These are phyloP conservation scores for Gallinago paraguaiae DNA, from an alignment of 2,113 vertebrate species.

Conservation along the genomic window DNA sequence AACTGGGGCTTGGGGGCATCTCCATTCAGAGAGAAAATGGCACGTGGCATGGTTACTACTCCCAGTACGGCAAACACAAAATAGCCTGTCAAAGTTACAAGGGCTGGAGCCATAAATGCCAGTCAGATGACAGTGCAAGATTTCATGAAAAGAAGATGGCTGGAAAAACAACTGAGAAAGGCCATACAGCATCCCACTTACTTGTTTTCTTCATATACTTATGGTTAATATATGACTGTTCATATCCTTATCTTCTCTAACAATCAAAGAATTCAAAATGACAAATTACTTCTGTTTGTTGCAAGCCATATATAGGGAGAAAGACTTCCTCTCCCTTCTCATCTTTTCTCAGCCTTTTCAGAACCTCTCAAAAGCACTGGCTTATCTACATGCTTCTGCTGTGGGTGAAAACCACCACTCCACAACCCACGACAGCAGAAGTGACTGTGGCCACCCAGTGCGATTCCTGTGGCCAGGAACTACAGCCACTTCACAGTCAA, in stretches of 20 bases:
- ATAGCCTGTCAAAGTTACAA: conserved; percentile 18
- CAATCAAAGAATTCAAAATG: neutral
- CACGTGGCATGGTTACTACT: neutral
- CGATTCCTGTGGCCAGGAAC: neutral
- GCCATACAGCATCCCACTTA: neutral
- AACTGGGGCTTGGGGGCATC: neutral
- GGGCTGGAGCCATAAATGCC: conserved; percentile 8
- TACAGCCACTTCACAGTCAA: neutral
- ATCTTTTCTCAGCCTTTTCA: neutral
- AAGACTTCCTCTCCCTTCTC: neutral
- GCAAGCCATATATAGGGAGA: neutral
- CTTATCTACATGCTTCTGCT: neutral
- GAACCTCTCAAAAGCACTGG: neutral
- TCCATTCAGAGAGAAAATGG: neutral
- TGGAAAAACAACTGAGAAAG: neutral
- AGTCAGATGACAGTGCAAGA: neutral
- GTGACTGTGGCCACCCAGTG: fast-evolving
- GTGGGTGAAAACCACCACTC: neutral
- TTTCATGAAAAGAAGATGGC: neutral
- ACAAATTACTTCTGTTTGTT: neutral
- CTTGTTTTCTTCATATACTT: neutral
- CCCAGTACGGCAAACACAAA: neutral
- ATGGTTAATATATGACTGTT: neutral
- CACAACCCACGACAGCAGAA: neutral
- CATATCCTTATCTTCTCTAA: neutral